Evolutionary conservation across 1,140 invertebrate species (phyloP).

Genomic region (Macrobrachium nipponense): DNA sequence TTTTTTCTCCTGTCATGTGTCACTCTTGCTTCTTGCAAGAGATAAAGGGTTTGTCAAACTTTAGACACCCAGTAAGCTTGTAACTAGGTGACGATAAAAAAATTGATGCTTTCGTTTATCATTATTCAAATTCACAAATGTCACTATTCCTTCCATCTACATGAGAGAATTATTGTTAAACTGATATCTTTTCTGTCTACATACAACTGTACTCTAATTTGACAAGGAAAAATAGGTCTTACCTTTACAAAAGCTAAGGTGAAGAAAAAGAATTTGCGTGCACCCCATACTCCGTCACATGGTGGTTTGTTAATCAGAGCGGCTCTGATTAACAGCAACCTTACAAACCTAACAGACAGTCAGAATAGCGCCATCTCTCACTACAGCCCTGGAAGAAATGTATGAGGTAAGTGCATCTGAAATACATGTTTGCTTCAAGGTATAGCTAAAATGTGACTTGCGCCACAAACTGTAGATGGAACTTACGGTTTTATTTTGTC

Average conservation of each 20-base stretch:
- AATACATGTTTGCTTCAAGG: neutral
- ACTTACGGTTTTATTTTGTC: no score
- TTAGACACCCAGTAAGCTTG: no score
- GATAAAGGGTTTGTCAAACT: no score
- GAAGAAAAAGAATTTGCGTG: constrained; percentile 77
- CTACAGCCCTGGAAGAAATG: constrained; percentile 20
- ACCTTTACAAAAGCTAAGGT: constrained; percentile 72
- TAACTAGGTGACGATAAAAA: no score
- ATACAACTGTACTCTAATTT: neutral
- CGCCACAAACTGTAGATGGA: neutral
- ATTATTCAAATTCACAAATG: no score
- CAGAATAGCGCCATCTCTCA: constrained; percentile 24
- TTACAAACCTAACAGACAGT: constrained; percentile 69
- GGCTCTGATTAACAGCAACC: constrained; percentile 69
- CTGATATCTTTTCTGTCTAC: neutral
- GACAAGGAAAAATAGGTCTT: neutral
- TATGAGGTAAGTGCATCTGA: neutral
- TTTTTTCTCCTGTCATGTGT: no score
- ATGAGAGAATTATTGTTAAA: no score
- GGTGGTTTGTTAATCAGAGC: constrained; percentile 73
- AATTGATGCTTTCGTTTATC: no score
- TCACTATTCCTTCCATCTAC: no score
- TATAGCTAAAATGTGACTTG: neutral
- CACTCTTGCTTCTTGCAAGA: no score
- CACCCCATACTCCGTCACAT: constrained; percentile 73